Conservation (phyloP, 2,113 vertebrate genomes). For the Platysternon megacephalum region DNA sequence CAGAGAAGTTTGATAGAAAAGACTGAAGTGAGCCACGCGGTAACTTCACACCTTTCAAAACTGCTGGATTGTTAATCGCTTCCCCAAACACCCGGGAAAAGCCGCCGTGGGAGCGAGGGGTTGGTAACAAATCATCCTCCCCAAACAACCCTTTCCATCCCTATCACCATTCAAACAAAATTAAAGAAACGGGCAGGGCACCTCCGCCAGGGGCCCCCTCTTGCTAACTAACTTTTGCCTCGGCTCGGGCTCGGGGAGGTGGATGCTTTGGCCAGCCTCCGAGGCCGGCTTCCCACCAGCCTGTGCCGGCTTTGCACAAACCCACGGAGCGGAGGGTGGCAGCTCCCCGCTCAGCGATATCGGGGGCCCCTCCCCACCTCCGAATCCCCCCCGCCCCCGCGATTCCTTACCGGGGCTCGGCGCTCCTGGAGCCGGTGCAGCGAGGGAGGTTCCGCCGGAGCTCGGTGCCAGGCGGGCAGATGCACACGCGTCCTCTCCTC, state of each 20-base stretch:
- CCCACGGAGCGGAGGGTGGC: neutral
- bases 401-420: slow-evolving; percentile 42
- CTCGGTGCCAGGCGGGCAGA: neutral
- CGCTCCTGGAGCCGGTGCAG: neutral
- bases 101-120: neutral
- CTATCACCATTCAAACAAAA: too few species aligned
- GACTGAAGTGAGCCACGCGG: neutral
- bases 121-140: neutral
- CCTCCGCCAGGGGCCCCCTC: too few species aligned
- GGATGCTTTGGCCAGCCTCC: neutral
- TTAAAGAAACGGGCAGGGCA: too few species aligned
- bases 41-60: neutral
- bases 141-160: neutral
- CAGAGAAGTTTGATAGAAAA: neutral
- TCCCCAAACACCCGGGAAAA: neutral
- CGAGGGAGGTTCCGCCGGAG: neutral
- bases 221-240: neutral
- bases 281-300: too few species aligned
- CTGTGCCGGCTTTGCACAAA: neutral
- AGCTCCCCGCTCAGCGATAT: neutral
- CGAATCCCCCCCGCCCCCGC: neutral
- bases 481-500: neutral
- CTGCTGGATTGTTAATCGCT: neutral
- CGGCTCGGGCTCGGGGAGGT: too few species aligned
- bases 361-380: neutral